phyloP scores from a whole-genome alignment of 2,888 invertebrate genomes.

The Idaea biselata region DNA sequence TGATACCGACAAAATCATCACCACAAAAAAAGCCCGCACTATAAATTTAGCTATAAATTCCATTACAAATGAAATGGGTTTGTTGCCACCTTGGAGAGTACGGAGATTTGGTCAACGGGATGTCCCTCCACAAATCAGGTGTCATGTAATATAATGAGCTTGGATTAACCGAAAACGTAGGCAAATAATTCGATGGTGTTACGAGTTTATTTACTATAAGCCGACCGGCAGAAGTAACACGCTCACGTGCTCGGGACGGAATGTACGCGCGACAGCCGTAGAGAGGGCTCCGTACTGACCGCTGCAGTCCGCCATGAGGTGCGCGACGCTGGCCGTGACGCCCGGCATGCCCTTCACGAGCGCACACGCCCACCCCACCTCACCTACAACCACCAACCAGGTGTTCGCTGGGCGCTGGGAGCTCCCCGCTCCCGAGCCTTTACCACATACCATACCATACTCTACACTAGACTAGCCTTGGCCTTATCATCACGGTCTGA shows the following conservation, averaged over 20 bases:
- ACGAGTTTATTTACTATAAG: background rate
- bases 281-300: background rate
- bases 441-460: slow-evolving; percentile 6
- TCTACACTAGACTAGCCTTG: background rate
- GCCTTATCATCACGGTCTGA: background rate
- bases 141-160: slow-evolving; percentile 86
- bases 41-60: background rate
- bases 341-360: slow-evolving; percentile 76
- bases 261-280: background rate
- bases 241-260: background rate
- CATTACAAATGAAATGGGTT: background rate
- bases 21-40: no score
- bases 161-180: no score
- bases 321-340: slow-evolving; percentile 77
- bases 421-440: slow-evolving; percentile 17
- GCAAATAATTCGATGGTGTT: no score
- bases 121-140: slow-evolving; percentile 99
- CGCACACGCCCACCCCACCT: slow-evolving; percentile 50
- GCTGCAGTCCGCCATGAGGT: slow-evolving; percentile 84
- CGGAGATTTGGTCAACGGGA: slow-evolving; percentile 94
- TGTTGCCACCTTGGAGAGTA: slow-evolving; percentile 90
- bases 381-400: slow-evolving; percentile 50
- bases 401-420: slow-evolving; percentile 23
- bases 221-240: background rate
- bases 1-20: no score